phyloP scores from a whole-genome alignment of 2,888 invertebrate genomes.

The Amblyteles armatorius region DNA sequence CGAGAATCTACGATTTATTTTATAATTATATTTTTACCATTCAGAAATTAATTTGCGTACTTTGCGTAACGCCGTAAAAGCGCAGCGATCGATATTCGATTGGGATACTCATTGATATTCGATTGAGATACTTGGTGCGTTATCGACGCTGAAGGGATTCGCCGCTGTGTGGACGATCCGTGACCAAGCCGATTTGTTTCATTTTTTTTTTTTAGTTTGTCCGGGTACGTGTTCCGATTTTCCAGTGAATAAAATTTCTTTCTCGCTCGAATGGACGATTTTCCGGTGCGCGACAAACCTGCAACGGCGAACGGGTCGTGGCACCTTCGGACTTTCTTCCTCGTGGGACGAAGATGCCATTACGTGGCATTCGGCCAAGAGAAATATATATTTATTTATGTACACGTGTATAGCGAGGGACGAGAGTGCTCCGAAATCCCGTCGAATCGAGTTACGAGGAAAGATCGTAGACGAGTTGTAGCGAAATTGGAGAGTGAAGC shows the following conservation, averaged over 20 bases:
- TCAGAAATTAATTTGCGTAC: not conserved
- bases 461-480: constrained; percentile 31
- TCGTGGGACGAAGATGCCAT: constrained; percentile 42
- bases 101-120: not conserved
- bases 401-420: not conserved
- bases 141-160: not conserved
- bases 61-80: not conserved
- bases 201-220: not conserved
- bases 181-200: not conserved
- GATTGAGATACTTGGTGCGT: not conserved
- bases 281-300: constrained; percentile 24
- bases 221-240: not conserved
- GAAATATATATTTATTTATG: constrained; percentile 26
- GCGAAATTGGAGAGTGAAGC: constrained; percentile 40
- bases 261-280: constrained; percentile 20
- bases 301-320: constrained; percentile 24
- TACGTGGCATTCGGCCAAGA: constrained; percentile 54
- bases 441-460: constrained; percentile 43
- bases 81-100: not conserved
- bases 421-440: constrained; percentile 23
- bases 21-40: not conserved
- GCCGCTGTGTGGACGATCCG: not conserved
- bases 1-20: not conserved
- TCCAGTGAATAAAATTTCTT: constrained; percentile 6
- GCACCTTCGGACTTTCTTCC: constrained; percentile 44